A percentile compares a stretch with the other conserved stretches of the same genome.
Conservation (phyloP, 1,140 invertebrate species). For the Heterodera schachtii region DNA sequence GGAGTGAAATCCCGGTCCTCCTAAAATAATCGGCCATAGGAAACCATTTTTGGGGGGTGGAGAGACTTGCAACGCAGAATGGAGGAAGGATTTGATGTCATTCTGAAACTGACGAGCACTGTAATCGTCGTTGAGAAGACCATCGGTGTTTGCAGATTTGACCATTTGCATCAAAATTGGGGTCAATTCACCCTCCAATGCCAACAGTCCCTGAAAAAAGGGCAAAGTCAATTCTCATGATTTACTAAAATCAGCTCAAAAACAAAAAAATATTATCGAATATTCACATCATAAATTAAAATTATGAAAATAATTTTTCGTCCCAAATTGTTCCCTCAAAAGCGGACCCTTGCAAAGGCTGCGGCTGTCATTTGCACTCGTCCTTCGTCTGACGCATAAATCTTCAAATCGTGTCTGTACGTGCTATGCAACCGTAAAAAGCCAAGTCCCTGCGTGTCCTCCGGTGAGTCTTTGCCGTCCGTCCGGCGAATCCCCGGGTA, state of each 20-base stretch:
- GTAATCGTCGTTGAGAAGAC: constrained; percentile 93
- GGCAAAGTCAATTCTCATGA: neutral
- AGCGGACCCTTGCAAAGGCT: constrained; percentile 87
- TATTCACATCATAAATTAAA: too few species aligned
- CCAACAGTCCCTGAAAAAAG: constrained; percentile 76
- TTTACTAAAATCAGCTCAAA: too few species aligned
- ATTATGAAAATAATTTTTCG: too few species aligned
- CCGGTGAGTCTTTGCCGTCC: constrained; percentile 73
- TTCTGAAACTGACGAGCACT: constrained; percentile 70
- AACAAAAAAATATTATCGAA: too few species aligned
- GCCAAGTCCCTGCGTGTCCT: constrained; percentile 85
- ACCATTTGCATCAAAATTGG: constrained; percentile 99
- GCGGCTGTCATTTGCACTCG: constrained; percentile 99
- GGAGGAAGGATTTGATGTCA: constrained; percentile 90
- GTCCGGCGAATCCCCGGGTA: constrained; percentile 77
- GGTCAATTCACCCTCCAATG: constrained; percentile 94
- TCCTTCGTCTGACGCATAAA: constrained; percentile 98
- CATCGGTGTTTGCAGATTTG: constrained; percentile 97
- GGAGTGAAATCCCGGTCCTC: constrained; percentile 83
- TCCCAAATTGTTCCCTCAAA: neutral
- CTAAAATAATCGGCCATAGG: constrained; percentile 65
- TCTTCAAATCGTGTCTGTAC: constrained; percentile 97
- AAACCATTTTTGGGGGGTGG: neutral
- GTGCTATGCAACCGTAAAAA: constrained; percentile 92
- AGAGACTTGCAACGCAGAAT: constrained; percentile 67